Conservation (phyloP, 2,797 vertebrate species). For the Percopsis omiscomaycus region DNA sequence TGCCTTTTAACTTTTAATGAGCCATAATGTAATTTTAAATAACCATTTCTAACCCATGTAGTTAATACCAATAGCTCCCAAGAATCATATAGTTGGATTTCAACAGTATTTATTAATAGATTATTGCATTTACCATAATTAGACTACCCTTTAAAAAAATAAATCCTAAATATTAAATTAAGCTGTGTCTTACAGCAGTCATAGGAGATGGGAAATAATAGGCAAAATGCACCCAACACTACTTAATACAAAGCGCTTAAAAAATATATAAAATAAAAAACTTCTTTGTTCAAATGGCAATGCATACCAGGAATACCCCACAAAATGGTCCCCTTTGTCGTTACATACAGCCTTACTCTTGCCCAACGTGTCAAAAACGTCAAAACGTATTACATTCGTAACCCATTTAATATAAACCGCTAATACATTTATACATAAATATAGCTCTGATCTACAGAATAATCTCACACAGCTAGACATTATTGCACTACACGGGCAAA, state of each 20-base stretch:
- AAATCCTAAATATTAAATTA: neutral
- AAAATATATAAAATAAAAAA: neutral
- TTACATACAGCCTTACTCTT: conserved; percentile 8
- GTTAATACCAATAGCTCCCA: no score
- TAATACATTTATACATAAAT: conserved; percentile 46
- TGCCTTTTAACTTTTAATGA: no score
- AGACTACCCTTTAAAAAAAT: neutral
- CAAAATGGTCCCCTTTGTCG: conserved; percentile 31
- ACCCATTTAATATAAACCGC: conserved; percentile 17
- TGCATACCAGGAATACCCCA: conserved; percentile 26
- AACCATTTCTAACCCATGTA: no score
- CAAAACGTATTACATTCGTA: conserved; percentile 21
- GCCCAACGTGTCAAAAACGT: conserved; percentile 12
- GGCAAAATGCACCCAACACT: neutral
- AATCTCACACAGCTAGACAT: conserved; percentile 22
- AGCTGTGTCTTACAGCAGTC: neutral
- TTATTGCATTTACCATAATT: no score
- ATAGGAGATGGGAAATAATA: neutral
- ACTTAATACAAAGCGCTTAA: conserved; percentile 7
- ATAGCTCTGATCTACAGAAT: conserved; percentile 53
- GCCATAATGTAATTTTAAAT: no score
- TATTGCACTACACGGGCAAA: conserved; percentile 60
- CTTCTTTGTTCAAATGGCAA: neutral
- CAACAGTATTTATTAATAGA: no score
- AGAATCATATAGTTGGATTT: no score